Percentiles rank a stretch among this genome's conserved stretches.
These are phyloP conservation scores for Zaprionus lineosus DNA, from an alignment of 2,888 invertebrate species.

Conservation along the genomic window DNA sequence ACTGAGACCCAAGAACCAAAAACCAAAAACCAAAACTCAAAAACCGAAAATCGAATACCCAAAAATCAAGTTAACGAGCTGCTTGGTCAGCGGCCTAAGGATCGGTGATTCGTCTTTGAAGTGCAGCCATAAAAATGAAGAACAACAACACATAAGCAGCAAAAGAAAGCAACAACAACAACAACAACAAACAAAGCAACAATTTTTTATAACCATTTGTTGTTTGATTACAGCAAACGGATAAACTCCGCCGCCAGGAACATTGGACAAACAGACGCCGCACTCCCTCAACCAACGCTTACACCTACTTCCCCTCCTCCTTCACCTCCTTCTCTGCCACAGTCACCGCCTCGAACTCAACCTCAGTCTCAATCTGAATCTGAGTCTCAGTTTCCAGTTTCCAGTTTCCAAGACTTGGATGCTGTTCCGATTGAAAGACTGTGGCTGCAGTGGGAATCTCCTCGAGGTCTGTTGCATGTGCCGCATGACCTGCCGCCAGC, in stretches of 20 bases:
- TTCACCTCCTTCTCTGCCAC: too few species aligned
- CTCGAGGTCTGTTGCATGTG: conserved; percentile 34
- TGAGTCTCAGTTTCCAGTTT: background rate
- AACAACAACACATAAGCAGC: conserved; percentile 53
- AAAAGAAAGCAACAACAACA: conserved; percentile 40
- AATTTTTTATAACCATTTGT: conserved; percentile 66
- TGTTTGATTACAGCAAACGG: conserved; percentile 75
- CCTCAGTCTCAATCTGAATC: background rate
- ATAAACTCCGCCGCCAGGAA: conserved; percentile 59
- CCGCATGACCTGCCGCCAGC: conserved; percentile 55
- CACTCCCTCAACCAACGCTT: too few species aligned
- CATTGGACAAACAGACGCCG: conserved; percentile 58
- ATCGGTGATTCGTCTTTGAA: conserved; percentile 66
- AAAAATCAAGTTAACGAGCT: conserved; percentile 57
- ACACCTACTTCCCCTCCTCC: too few species aligned
- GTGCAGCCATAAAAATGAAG: too few species aligned
- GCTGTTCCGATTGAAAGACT: conserved; percentile 28
- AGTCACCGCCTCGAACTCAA: conserved; percentile 21
- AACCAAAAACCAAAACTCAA: too few species aligned
- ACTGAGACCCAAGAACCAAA: too few species aligned
- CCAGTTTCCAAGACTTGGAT: conserved; percentile 21
- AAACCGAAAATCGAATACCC: too few species aligned
- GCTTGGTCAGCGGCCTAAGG: conserved; percentile 41
- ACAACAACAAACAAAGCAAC: conserved; percentile 24
- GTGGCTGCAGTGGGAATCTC: conserved; percentile 48